These are phyloP conservation scores for Anaspis maculata DNA, from an alignment of 2,888 invertebrate genomes.

Conservation along the genomic window DNA sequence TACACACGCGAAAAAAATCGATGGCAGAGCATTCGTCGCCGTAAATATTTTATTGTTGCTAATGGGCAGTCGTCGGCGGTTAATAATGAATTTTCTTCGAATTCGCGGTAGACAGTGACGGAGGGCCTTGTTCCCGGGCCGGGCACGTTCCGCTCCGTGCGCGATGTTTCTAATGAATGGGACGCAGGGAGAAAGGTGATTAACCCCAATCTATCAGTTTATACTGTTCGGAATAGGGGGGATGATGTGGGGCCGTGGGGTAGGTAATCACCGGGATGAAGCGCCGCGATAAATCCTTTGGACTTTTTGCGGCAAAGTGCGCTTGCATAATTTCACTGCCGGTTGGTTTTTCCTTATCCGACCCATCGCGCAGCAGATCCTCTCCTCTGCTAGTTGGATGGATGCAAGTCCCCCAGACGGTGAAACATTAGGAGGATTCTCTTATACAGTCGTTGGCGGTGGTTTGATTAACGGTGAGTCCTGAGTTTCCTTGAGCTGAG, in stretches of 20 bases:
- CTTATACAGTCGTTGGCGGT: no score
- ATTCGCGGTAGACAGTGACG: constrained; percentile 17
- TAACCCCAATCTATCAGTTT: constrained; percentile 29
- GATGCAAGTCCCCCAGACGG: no score
- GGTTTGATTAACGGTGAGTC: no score
- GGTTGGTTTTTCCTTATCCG: constrained; percentile 10
- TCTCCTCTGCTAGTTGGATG: no score
- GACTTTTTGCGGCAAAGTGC: constrained; percentile 7
- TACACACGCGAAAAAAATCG: no score
- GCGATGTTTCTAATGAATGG: constrained; percentile 19
- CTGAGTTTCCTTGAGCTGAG: no score
- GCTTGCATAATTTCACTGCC: constrained; percentile 12
- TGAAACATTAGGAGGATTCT: no score
- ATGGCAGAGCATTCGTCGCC: no score
- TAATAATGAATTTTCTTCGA: constrained; percentile 19
- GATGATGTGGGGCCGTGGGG: no score
- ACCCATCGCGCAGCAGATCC: no score
- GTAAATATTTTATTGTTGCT: constrained; percentile 17
- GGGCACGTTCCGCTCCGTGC: constrained; percentile 1
- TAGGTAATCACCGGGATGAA: constrained; percentile 23
- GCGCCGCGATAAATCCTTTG: constrained; percentile 22
- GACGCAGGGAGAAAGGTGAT: constrained; percentile 23
- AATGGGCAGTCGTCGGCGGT: constrained; percentile 14
- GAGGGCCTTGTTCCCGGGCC: constrained; percentile 6
- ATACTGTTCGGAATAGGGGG: no score